Evolutionary conservation across 2,113 vertebrate species (phyloP).

Genomic region (Myrmophylax atrothorax): DNA sequence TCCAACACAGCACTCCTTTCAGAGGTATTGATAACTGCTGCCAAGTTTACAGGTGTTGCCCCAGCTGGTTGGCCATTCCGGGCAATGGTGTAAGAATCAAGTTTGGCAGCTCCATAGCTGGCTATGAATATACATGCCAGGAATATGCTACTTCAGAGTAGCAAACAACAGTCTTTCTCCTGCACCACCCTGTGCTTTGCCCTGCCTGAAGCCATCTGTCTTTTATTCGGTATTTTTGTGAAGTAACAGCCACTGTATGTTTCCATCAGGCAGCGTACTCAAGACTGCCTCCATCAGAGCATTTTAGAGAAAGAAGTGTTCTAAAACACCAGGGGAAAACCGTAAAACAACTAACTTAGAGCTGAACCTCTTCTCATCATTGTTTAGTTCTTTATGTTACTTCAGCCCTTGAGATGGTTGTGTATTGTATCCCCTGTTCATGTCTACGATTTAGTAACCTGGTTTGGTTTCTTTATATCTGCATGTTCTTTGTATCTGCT

Average conservation of each 20-base stretch:
- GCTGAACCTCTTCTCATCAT: background rate
- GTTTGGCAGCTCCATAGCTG: background rate
- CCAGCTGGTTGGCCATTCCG: background rate
- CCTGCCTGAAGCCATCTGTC: background rate
- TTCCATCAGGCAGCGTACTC: background rate
- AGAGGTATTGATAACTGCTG: background rate
- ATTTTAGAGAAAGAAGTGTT: background rate
- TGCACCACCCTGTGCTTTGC: background rate
- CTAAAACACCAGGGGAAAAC: background rate
- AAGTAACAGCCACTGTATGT: background rate
- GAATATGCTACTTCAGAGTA: background rate
- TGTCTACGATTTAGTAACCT: background rate
- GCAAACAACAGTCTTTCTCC: background rate
- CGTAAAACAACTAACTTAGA: background rate
- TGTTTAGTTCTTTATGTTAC: background rate
- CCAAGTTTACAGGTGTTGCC: conserved; percentile 2
- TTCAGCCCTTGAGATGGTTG: background rate
- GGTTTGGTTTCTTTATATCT: background rate
- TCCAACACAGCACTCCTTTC: background rate
- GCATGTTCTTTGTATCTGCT: background rate
- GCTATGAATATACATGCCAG: background rate
- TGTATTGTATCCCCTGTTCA: background rate
- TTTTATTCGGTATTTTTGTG: background rate
- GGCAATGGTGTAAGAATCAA: background rate
- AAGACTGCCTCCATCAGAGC: background rate